Conservation (phyloP, 2,797 vertebrate genomes). For the Hipposideros larvatus region DNA sequence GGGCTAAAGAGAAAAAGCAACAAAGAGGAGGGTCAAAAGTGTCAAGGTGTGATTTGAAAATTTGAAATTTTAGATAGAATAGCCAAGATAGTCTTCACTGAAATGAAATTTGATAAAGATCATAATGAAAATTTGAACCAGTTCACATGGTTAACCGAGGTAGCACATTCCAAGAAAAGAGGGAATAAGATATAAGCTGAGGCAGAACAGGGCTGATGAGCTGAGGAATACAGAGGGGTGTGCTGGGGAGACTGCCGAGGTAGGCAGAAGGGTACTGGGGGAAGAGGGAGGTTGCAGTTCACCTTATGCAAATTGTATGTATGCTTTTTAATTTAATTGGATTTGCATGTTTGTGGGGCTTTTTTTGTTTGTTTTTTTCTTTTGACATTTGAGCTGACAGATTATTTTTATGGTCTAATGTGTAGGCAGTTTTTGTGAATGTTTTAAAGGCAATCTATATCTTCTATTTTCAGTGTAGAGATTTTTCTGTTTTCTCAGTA, state of each 20-base stretch:
- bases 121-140: neutral
- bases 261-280: accelerated
- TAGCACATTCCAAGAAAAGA: neutral
- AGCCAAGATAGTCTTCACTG: neutral
- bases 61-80: neutral
- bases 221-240: neutral
- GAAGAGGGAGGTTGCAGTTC: no score
- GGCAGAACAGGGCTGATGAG: neutral
- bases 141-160: neutral
- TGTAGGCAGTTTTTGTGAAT: neutral
- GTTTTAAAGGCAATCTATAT: neutral
- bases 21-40: neutral
- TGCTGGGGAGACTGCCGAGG: neutral
- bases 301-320: neutral
- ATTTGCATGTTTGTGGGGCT: neutral
- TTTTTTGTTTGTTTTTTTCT: neutral
- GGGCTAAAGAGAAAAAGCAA: neutral
- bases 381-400: neutral
- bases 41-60: neutral
- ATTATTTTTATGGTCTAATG: neutral
- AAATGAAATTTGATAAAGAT: neutral
- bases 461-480: neutral
- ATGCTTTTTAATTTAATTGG: neutral
- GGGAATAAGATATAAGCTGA: neutral
- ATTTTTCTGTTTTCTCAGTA: neutral